Conservation (phyloP, 2,888 invertebrate species). For the Hypena proboscidalis region DNA sequence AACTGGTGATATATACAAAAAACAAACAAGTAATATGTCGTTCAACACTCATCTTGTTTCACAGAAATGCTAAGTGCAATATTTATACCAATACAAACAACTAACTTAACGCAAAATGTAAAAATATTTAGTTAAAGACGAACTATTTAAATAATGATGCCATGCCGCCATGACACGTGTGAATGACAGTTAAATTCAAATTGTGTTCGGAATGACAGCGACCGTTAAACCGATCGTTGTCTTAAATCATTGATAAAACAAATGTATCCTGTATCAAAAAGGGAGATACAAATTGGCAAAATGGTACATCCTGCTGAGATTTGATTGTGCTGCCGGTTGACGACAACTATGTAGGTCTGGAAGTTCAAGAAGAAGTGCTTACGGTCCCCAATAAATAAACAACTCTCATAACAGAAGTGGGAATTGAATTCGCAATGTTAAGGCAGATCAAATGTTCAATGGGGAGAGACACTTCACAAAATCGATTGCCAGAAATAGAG, state of each 20-base stretch:
- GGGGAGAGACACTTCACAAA: too few species aligned
- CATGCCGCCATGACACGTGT: slow-evolving; percentile 14
- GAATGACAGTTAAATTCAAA: slow-evolving; percentile 13
- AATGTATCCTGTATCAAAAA: slow-evolving; percentile 71
- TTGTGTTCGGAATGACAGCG: slow-evolving; percentile 22
- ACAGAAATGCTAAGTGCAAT: slow-evolving; percentile 24
- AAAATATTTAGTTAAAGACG: slow-evolving; percentile 11
- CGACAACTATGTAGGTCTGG: slow-evolving; percentile 22
- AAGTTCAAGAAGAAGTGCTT: slow-evolving; percentile 22
- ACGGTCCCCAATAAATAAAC: slow-evolving; percentile 15
- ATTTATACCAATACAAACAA: slow-evolving; percentile 18
- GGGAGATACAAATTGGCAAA: slow-evolving; percentile 73
- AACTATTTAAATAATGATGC: slow-evolving; percentile 18
- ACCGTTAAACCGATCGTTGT: slow-evolving; percentile 30
- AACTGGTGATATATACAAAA: slow-evolving; percentile 34
- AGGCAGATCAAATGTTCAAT: too few species aligned
- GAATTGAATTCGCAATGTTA: background rate
- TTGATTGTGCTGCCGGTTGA: slow-evolving; percentile 40
- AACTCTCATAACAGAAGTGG: background rate
- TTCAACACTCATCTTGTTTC: slow-evolving; percentile 17
- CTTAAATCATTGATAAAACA: slow-evolving; percentile 54
- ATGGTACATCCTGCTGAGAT: slow-evolving; percentile 69
- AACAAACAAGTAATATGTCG: slow-evolving; percentile 31
- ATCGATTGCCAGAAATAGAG: background rate
- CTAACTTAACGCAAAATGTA: slow-evolving; percentile 14